Evolutionary conservation across 1,140 invertebrate species (phyloP), one percentile per base, ranked within the genome.

Genomic region (Aphelenchoides fujianensis): DNA sequence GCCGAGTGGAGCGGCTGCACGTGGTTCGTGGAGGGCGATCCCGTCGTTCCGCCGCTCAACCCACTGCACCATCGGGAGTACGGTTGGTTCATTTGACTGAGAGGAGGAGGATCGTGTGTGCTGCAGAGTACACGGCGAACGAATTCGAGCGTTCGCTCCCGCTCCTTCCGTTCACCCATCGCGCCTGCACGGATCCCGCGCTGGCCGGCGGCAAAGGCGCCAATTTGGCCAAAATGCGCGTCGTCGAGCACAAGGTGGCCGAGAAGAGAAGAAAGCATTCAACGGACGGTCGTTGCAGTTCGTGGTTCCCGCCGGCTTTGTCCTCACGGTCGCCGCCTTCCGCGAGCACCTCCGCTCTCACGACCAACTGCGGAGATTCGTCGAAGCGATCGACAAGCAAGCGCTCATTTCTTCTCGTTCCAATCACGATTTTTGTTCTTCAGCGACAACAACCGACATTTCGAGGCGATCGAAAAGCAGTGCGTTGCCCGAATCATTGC

Each of bases 281-380:
- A n/a, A n/a, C n/a, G n/a, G n/a, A n/a, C n/a, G n/a, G n/a, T n/a
- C n/a, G 23, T 64, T 68, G 31, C 36, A 86, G 85, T 87, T 86
- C 55, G 57, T 67, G 37, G 88, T 89, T 0, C 89, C 89, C 1
- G 85, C 85, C 66, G 89, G 89, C 23, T 89, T 89, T 72, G 89
- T 89, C 71, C 67, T 90, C 0, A 90, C 89, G 1, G 85, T 86
- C 0, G 75, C 81, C 52, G 89, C 89, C 1, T 87, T 89, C 36
- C 84, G 88, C 28, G 80, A 82, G 34, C 88, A 90, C 73, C 68
- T 90, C 2, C 36, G 84, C 83, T 61, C 69, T 9, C 71, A 85
- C 68, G 36, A 61, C 7, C 48, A 85, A 9, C 53, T 70, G 35
- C 73, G n/a, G n/a, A n/a, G n/a, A n/a, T n/a, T n/a, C n/a, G n/a